Evolutionary conservation across 1,140 invertebrate species (phyloP), one percentile per base, ranked within the genome.

Genomic region (Saccostrea cuccullata): DNA sequence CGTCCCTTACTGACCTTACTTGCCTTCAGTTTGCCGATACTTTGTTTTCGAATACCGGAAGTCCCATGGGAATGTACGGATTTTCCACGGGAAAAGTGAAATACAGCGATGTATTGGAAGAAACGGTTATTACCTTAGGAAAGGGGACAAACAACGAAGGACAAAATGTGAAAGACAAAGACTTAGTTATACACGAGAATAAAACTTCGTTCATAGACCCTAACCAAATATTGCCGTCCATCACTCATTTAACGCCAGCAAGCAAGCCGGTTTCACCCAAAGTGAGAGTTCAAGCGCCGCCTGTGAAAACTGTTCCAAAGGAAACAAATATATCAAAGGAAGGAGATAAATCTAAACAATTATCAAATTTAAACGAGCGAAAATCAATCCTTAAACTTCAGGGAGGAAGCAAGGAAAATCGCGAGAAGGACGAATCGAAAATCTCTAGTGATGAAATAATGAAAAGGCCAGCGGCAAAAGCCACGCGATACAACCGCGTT

Each of bases 11-110:
- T 17, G 86, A 86, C 15, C 73, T 86, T 11, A 86, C 86, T 36
- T 86, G 86, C 30, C 86, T 86, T 20, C 86, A 86, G 70, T 56
- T 86, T 40, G 86, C 86, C 26, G 86, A 86, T 56, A 82, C 86
- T 20, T 77, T 86, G 17, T 82, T 86, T n/a, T 86, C 86, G 2
- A 73, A 86, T 58, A 56, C 86, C 15, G 73, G 73, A 12, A 36
- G 40, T 73, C 17, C 56, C 30, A 55, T n/a, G 8, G 86, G 86
- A 17, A 67, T 86, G 40, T 86, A 56, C 55, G 86, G 86, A 13
- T 86, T 86, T 56, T 86, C 86, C 55, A 70, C 73, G 12, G 86
- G 86, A 13, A 86, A 86, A 82, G 26, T 86, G 26, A 73, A 77
- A 30, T 86, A 82, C 23, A 86, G 67, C 36, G 86, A 86, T 58